phyloP scores from a whole-genome alignment of 2,113 vertebrate species.

The Saccopteryx bilineata region DNA sequence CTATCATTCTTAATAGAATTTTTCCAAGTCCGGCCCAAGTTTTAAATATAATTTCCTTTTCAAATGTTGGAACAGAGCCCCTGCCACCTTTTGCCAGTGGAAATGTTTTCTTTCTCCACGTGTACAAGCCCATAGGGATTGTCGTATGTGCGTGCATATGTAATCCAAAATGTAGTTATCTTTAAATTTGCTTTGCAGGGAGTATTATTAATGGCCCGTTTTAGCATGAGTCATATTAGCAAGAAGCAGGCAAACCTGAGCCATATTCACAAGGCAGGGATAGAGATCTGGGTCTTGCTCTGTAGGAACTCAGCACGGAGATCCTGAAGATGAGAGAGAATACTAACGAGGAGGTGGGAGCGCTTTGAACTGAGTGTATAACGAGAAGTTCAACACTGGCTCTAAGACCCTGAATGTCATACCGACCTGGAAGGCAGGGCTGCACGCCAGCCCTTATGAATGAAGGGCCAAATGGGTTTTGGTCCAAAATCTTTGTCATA shows the following conservation, averaged over 20 bases:
- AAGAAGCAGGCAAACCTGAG: not conserved
- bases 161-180: constrained; percentile 69
- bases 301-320: not conserved
- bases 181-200: constrained; percentile 59
- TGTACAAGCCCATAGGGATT: constrained; percentile 74
- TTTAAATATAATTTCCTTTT: constrained; percentile 75
- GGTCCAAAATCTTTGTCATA: constrained; percentile 36
- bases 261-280: not conserved
- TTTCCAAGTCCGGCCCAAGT: constrained; percentile 66
- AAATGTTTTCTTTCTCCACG: constrained; percentile 75
- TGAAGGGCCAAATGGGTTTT: not conserved
- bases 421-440: not conserved
- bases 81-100: constrained; percentile 72
- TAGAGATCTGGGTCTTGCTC: not conserved
- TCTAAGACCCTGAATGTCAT: not conserved
- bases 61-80: constrained; percentile 72
- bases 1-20: constrained; percentile 58
- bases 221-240: constrained; percentile 57
- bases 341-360: not conserved
- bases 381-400: not conserved
- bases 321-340: constrained; percentile 3
- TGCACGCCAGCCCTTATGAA: not conserved
- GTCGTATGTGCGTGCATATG: constrained; percentile 14
- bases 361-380: no score
- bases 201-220: constrained; percentile 55